phyloP scores from a whole-genome alignment of 2,113 vertebrate genomes.

The Xyliphius kryptos region DNA sequence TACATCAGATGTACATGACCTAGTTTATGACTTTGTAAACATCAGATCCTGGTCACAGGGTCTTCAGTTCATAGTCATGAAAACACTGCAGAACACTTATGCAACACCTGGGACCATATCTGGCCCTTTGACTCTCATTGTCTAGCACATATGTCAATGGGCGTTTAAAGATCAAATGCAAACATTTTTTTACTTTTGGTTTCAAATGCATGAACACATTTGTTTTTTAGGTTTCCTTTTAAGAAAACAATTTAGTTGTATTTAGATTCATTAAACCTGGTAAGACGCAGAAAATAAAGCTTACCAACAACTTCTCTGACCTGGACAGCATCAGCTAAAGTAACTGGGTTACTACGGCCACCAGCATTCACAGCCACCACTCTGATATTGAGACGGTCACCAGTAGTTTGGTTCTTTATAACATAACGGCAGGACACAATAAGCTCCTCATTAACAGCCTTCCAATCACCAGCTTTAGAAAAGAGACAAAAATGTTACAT shows the following conservation, averaged over 20 bases:
- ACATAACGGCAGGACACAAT: slow-evolving; percentile 77
- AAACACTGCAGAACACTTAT: background rate
- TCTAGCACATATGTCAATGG: too few species aligned
- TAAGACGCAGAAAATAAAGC: too few species aligned
- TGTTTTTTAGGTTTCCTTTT: too few species aligned
- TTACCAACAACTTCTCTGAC: slow-evolving; percentile 81
- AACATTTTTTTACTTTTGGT: too few species aligned
- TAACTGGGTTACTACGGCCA: slow-evolving; percentile 62
- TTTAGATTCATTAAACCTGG: background rate
- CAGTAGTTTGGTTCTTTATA: slow-evolving; percentile 69
- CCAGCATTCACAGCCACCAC: slow-evolving; percentile 72
- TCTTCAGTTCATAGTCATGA: background rate
- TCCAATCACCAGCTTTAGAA: slow-evolving; percentile 77
- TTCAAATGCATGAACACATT: too few species aligned
- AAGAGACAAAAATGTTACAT: slow-evolving; percentile 1
- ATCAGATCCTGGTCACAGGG: slow-evolving; percentile 1
- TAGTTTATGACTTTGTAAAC: slow-evolving; percentile 11
- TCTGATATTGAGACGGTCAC: slow-evolving; percentile 75
- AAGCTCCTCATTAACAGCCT: slow-evolving; percentile 68
- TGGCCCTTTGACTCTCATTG: background rate
- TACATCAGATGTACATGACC: background rate
- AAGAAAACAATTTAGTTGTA: too few species aligned
- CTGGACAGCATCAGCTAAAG: slow-evolving; percentile 70
- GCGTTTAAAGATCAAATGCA: too few species aligned
- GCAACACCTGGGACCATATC: background rate